Base-by-base conservation (phyloP, 2,888 invertebrate genomes). In the Calliopum simillimum region DNA sequence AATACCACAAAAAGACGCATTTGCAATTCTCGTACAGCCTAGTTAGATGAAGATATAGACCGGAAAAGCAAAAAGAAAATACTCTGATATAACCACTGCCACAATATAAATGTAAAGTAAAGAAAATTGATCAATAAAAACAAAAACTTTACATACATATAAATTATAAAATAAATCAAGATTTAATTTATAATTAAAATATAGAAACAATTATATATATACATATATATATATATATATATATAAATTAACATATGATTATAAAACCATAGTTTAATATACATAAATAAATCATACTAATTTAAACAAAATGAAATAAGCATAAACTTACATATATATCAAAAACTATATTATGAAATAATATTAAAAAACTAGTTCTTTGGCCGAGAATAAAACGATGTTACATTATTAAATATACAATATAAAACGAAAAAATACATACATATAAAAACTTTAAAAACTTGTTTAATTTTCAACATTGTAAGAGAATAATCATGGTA, bases 301-400 rank as follows among this genome's bases (percentile, higher is more conserved):
- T 68, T 69, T 47, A 69, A 69, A 71, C 64, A 73, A 75, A 43
- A 43, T 33, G 65, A 64, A 77, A 74, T 77, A 76, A 77, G 81
- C 78, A 77, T 74, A 75, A 77, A 68, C 25, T 43, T 51, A 8
- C 33, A 33, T 33, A 59, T 49, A 41, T 58, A 68, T 68, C 33
- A 63, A 61, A 49, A 69, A 55, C 64, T 68, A 71, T 71, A 41
- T 58, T 72, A 72, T 67, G 63, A 72, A 76, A 76, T 76, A 75
- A 75, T 73, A 76, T 73, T 74, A 77, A 76, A 76, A 76, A 79
- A 79, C 85, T 84, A 84, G 86, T 85, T 86, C 86, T 85, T 86
- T 86, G 86, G 86, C 85, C 85, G 82, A 84, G 82, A 84, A 82
- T 83, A 82, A 85, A 84, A 84, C 82, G 85, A 85, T 85, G 84